Conservation (phyloP, 2,888 invertebrate species). For the Phasia obesa region DNA sequence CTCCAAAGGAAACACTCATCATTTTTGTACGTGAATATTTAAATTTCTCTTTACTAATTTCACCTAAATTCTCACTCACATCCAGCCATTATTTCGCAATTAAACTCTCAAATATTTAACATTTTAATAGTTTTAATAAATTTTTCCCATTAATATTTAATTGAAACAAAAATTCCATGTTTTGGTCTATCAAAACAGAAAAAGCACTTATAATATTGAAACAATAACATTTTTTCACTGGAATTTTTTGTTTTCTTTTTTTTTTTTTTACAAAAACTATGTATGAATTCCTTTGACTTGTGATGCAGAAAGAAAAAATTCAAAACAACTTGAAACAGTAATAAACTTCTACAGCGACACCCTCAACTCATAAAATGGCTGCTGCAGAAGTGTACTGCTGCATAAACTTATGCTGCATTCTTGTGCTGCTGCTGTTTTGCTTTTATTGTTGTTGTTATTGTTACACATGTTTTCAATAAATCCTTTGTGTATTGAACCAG, state of each 20-base stretch:
- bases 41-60: neutral
- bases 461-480: conserved; percentile 49
- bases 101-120: too few relatives aligned
- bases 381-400: neutral
- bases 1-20: too few relatives aligned
- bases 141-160: too few relatives aligned
- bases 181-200: too few relatives aligned
- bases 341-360: conserved; percentile 15
- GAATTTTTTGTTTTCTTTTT: too few relatives aligned
- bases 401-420: neutral
- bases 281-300: conserved; percentile 27
- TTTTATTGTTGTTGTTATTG: conserved; percentile 3
- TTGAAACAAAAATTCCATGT: too few relatives aligned
- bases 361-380: conserved; percentile 6
- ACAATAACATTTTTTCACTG: neutral
- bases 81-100: too few relatives aligned
- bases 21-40: too few relatives aligned
- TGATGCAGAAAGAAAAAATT: conserved; percentile 4
- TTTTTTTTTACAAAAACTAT: too few relatives aligned
- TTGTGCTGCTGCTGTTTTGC: neutral
- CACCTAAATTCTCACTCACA: neutral
- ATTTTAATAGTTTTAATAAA: too few relatives aligned
- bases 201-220: neutral
- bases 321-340: conserved; percentile 21
- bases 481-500: conserved; percentile 11